phyloP scores from a whole-genome alignment of 2,888 invertebrate genomes.

The Vandiemenella viatica region DNA sequence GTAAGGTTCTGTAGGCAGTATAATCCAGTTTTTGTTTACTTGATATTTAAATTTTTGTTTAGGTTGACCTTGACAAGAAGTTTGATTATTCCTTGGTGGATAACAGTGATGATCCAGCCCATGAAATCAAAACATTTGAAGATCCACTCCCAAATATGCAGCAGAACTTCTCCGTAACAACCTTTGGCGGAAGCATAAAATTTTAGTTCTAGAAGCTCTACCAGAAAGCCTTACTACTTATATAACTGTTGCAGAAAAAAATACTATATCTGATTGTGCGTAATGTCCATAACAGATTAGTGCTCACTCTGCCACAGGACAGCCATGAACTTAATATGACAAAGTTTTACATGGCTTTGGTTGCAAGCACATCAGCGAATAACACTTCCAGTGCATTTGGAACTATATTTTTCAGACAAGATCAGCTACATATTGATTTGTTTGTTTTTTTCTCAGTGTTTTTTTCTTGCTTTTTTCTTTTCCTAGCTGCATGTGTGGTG shows the following conservation, averaged over 20 bases:
- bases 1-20: too few relatives aligned
- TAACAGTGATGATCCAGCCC: too few relatives aligned
- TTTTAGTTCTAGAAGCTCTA: slow-evolving; percentile 46
- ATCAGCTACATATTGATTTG: slow-evolving; percentile 88
- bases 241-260: slow-evolving; percentile 61
- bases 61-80: too few relatives aligned
- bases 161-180: too few relatives aligned
- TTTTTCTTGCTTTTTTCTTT: slow-evolving; percentile 91
- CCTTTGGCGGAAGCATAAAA: background rate
- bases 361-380: slow-evolving; percentile 44
- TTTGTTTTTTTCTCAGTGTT: slow-evolving; percentile 97
- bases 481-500: slow-evolving; percentile 84
- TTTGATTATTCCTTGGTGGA: too few relatives aligned
- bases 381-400: slow-evolving; percentile 38
- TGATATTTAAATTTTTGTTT: too few relatives aligned
- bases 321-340: slow-evolving; percentile 69
- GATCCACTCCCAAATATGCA: too few relatives aligned
- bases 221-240: slow-evolving; percentile 59
- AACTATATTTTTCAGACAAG: slow-evolving; percentile 84
- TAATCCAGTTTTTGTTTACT: too few relatives aligned
- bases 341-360: slow-evolving; percentile 75
- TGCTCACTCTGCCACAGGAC: slow-evolving; percentile 76
- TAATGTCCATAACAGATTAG: slow-evolving; percentile 69
- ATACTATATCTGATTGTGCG: slow-evolving; percentile 67
- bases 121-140: too few relatives aligned